phyloP scores from a whole-genome alignment of 2,888 invertebrate species.

The Mimumesa dahlbomi region DNA sequence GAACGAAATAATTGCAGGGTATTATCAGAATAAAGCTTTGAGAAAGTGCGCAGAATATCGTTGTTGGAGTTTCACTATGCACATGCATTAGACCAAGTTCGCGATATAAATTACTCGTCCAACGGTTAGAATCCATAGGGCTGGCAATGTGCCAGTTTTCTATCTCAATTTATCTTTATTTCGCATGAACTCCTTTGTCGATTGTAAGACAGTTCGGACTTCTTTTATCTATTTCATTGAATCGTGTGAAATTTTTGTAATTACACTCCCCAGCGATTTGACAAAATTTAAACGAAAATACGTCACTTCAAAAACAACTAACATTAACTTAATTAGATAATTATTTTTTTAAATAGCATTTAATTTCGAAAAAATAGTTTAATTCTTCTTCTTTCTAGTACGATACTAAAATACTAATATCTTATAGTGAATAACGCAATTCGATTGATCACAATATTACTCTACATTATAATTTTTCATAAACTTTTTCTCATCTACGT shows the following conservation, averaged over 20 bases:
- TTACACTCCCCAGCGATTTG: neutral
- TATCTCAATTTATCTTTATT: slow-evolving; percentile 34
- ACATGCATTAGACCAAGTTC: slow-evolving; percentile 35
- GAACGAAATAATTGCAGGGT: slow-evolving; percentile 19
- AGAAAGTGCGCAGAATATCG: slow-evolving; percentile 38
- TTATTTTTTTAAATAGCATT: no score
- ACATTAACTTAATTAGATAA: no score
- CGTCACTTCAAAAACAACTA: no score
- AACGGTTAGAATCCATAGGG: slow-evolving; percentile 29
- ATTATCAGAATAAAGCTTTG: slow-evolving; percentile 31
- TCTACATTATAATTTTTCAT: no score
- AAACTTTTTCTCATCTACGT: no score
- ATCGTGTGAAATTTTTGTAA: neutral
- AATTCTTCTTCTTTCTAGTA: no score
- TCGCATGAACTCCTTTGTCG: slow-evolving; percentile 14
- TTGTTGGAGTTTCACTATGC: slow-evolving; percentile 29
- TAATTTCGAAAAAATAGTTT: no score
- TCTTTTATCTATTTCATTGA: neutral
- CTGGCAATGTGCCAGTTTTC: slow-evolving; percentile 34
- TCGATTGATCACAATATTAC: no score
- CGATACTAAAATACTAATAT: no score
- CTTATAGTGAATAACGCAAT: no score
- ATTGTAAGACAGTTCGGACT: neutral
- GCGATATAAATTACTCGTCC: slow-evolving; percentile 49
- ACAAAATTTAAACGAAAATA: neutral